Percentiles rank a stretch among this genome's conserved stretches.
These are phyloP conservation scores for Pandemis cinnamomeana DNA, from an alignment of 2,888 invertebrate species.

Conservation along the genomic window DNA sequence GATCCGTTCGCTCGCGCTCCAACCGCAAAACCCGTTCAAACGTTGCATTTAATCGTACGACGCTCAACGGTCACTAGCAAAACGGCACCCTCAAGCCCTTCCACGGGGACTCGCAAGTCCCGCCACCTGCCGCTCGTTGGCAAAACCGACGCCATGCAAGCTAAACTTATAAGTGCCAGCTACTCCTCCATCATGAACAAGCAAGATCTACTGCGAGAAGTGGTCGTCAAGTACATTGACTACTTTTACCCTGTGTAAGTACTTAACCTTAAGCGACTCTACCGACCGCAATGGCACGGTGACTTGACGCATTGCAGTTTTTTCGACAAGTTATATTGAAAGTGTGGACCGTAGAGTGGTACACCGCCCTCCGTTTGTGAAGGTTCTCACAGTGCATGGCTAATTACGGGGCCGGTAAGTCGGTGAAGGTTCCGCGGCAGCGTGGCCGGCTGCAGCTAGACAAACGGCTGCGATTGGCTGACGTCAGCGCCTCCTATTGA, in stretches of 20 bases:
- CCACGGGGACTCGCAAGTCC: conserved; percentile 69
- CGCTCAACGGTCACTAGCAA: conserved; percentile 59
- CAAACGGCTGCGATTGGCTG: conserved; percentile 68
- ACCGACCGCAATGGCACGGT: conserved; percentile 46
- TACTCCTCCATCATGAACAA: conserved; percentile 87
- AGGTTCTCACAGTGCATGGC: conserved; percentile 68
- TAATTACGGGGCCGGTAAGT: conserved; percentile 77
- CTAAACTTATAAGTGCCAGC: conserved; percentile 85
- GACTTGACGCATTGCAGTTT: conserved; percentile 69
- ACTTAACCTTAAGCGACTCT: conserved; percentile 54
- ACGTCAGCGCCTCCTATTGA: conserved; percentile 77
- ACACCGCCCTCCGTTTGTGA: conserved; percentile 50
- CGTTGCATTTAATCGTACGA: conserved; percentile 65
- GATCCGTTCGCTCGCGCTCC: conserved; percentile 76
- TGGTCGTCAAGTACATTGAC: conserved; percentile 89
- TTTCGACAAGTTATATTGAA: conserved; percentile 36
- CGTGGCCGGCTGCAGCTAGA: conserved; percentile 72
- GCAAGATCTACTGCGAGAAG: conserved; percentile 88
- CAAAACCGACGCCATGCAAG: conserved; percentile 81
- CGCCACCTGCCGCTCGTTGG: conserved; percentile 60
- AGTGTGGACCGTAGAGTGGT: conserved; percentile 29
- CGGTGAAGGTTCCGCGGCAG: conserved; percentile 80
- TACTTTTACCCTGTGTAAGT: conserved; percentile 89
- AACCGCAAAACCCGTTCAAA: conserved; percentile 56
- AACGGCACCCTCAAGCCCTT: conserved; percentile 70